phyloP scores from a whole-genome alignment of 2,888 invertebrate species.

The Macaria notata region DNA sequence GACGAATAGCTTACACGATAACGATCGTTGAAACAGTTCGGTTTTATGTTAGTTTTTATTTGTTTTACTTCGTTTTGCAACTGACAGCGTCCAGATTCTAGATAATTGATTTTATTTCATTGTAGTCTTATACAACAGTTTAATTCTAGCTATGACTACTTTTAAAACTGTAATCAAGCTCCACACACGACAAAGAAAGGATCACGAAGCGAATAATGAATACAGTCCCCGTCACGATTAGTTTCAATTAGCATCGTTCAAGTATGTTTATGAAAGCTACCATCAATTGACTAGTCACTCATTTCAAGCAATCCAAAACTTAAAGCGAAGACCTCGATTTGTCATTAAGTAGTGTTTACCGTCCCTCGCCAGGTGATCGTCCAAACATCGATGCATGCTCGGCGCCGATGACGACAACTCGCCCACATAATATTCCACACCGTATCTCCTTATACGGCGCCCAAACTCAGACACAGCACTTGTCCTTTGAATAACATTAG shows the following conservation, averaged over 20 bases:
- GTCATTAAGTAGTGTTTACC: conserved; percentile 25
- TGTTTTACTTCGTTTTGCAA: conserved; percentile 26
- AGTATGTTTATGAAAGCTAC: background rate
- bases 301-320: background rate
- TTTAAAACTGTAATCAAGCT: no score
- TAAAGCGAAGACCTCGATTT: conserved; percentile 6
- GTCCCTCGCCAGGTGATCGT: conserved; percentile 33
- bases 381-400: conserved; percentile 46
- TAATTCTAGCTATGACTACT: no score
- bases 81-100: conserved; percentile 13
- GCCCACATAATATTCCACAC: conserved; percentile 55
- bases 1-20: conserved; percentile 39
- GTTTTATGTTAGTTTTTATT: conserved; percentile 28
- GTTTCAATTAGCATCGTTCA: no score
- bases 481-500: conserved; percentile 62
- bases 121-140: no score
- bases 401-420: conserved; percentile 56
- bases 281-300: background rate
- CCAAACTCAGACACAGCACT: conserved; percentile 41
- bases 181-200: no score
- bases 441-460: conserved; percentile 55
- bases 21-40: conserved; percentile 23
- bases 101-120: conserved; percentile 10
- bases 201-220: no score
- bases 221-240: no score